phyloP scores from a whole-genome alignment of 2,888 invertebrate species.

The Synergus umbraculus region DNA sequence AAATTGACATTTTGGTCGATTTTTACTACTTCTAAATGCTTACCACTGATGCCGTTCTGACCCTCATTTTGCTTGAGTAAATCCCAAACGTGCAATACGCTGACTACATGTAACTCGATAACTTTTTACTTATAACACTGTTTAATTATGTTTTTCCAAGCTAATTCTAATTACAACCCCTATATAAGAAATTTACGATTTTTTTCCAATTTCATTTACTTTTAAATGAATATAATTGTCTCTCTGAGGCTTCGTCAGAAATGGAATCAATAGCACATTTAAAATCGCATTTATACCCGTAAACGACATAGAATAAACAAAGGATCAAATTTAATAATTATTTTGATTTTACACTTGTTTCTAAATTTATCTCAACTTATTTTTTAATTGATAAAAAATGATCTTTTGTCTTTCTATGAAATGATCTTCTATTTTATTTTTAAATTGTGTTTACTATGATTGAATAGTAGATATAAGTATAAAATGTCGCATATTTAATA shows the following conservation, averaged over 20 bases:
- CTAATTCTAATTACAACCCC: slow-evolving; percentile 18
- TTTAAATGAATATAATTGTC: slow-evolving; percentile 21
- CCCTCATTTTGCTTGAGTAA: slow-evolving; percentile 17
- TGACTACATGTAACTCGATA: slow-evolving; percentile 1
- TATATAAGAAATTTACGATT: background rate
- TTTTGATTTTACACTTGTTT: background rate
- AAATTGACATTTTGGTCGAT: slow-evolving; percentile 40
- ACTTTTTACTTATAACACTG: slow-evolving; percentile 12
- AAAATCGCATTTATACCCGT: slow-evolving; percentile 8
- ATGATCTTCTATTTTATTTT: background rate
- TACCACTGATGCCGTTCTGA: slow-evolving; percentile 31
- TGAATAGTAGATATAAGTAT: slow-evolving; percentile 27
- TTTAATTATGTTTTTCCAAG: slow-evolving; percentile 18
- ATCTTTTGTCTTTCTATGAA: slow-evolving; percentile 5
- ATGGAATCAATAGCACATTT: slow-evolving; percentile 23
- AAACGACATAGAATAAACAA: slow-evolving; percentile 1
- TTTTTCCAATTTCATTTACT: slow-evolving; percentile 11
- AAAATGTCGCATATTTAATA: slow-evolving; percentile 14
- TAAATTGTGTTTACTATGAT: background rate
- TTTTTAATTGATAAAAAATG: background rate
- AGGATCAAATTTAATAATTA: slow-evolving; percentile 1
- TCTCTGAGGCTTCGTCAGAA: slow-evolving; percentile 24
- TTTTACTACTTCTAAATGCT: slow-evolving; percentile 28
- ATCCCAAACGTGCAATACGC: slow-evolving; percentile 23
- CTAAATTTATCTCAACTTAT: background rate